A percentile compares a stretch with the other conserved stretches of the same genome.
Conservation (phyloP, 2,888 invertebrate genomes). For the Melanchra persicariae region DNA sequence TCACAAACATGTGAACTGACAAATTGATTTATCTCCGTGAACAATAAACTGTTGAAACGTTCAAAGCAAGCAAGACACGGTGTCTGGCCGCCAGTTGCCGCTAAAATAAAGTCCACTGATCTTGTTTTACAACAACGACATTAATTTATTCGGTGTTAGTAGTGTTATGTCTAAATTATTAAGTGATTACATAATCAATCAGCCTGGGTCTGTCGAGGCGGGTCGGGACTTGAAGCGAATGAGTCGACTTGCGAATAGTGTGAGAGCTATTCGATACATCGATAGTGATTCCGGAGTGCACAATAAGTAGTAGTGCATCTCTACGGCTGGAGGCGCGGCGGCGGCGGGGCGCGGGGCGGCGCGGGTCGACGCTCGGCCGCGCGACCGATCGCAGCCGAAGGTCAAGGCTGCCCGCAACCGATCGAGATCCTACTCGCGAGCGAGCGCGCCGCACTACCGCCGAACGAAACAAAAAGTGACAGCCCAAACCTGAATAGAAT, state of each 20-base stretch:
- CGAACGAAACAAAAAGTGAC: constrained; percentile 90
- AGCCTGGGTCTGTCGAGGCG: neutral
- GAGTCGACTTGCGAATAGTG: neutral
- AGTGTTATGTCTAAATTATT: constrained; percentile 24
- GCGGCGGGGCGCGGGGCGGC: constrained; percentile 70
- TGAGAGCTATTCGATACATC: constrained; percentile 55
- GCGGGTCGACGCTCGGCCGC: constrained; percentile 87
- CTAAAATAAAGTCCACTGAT: constrained; percentile 25
- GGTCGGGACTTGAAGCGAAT: neutral
- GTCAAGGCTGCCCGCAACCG: constrained; percentile 86
- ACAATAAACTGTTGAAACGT: constrained; percentile 12
- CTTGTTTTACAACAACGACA: constrained; percentile 13
- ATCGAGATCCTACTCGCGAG: constrained; percentile 76
- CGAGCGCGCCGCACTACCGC: constrained; percentile 69
- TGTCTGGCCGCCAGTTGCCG: constrained; percentile 7
- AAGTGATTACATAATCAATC: constrained; percentile 36
- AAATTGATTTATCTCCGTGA: neutral
- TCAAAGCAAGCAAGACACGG: constrained; percentile 10
- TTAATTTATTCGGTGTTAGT: constrained; percentile 22
- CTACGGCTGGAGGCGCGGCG: constrained; percentile 69
- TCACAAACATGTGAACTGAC: neutral
- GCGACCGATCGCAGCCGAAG: constrained; percentile 88
- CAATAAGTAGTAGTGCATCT: constrained; percentile 69
- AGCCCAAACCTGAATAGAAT: constrained; percentile 89
- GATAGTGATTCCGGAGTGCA: constrained; percentile 56